Percentiles rank a stretch among this genome's conserved stretches.
phyloP scores from a whole-genome alignment of 2,113 vertebrate species.

The Chrysochloris asiatica region DNA sequence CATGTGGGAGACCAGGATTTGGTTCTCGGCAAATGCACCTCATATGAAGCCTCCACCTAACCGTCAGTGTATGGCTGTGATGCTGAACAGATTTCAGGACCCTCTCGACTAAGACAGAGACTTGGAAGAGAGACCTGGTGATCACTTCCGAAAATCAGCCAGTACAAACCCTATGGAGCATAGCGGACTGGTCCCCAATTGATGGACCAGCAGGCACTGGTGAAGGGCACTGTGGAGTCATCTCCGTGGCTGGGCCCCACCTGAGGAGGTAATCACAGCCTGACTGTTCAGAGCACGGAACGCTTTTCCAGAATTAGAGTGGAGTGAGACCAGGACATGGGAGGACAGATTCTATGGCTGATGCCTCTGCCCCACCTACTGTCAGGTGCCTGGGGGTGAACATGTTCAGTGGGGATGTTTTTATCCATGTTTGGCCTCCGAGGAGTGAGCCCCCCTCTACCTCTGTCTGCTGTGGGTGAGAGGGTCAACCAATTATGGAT shows the following conservation, averaged over 20 bases:
- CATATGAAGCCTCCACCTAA: background rate
- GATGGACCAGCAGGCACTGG: background rate
- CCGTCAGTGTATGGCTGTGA: background rate
- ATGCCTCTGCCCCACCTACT: background rate
- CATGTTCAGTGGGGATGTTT: constrained; percentile 44
- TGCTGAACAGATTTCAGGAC: background rate
- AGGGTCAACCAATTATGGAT: constrained; percentile 86
- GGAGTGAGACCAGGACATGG: background rate
- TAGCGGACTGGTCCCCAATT: background rate
- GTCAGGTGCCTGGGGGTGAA: background rate
- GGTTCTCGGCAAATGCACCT: background rate
- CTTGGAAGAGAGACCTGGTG: background rate
- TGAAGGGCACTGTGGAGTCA: background rate
- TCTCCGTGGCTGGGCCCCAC: background rate
- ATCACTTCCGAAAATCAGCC: background rate
- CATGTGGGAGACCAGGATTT: background rate
- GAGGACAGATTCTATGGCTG: background rate
- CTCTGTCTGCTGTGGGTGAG: constrained; percentile 71
- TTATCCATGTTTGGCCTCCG: background rate
- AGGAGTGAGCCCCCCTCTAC: constrained; percentile 48
- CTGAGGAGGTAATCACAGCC: background rate
- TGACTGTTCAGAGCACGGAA: background rate
- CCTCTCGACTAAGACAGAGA: background rate
- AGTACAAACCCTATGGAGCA: background rate
- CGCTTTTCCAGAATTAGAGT: background rate